These are phyloP conservation scores for Elanus axillaris DNA, from an alignment of 2,113 vertebrate species.

Conservation along the genomic window DNA sequence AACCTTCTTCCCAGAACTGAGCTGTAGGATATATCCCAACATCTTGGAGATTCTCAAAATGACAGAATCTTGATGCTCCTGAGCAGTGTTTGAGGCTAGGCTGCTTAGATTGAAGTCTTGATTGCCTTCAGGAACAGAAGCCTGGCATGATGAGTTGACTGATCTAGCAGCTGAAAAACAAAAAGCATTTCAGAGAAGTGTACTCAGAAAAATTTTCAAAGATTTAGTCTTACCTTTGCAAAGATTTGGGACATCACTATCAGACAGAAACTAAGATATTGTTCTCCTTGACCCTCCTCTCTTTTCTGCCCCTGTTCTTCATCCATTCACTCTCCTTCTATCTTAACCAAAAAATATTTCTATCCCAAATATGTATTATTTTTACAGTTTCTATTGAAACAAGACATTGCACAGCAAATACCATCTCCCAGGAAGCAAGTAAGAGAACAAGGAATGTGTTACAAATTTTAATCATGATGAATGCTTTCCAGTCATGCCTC, in stretches of 20 bases:
- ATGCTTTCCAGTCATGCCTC: constrained; percentile 26
- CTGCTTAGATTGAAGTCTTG: background rate
- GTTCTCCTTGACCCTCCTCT: background rate
- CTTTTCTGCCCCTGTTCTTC: background rate
- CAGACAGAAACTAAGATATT: background rate
- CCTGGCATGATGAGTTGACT: background rate
- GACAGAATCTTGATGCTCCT: background rate
- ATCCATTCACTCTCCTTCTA: background rate
- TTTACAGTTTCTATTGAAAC: background rate
- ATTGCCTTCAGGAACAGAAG: background rate
- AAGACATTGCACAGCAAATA: background rate
- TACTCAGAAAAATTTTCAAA: background rate
- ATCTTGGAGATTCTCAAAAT: background rate
- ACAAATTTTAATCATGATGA: constrained; percentile 29
- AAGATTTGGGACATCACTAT: background rate
- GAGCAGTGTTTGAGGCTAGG: background rate
- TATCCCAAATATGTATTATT: background rate
- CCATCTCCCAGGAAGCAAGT: background rate
- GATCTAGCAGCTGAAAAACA: background rate
- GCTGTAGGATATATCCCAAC: background rate
- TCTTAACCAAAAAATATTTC: background rate
- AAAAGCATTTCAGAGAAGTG: background rate
- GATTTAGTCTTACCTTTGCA: background rate
- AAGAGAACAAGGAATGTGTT: background rate
- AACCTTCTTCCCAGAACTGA: background rate